Evolutionary conservation across 2,113 vertebrate genomes (phyloP).

Genomic region (Albula goreensis): DNA sequence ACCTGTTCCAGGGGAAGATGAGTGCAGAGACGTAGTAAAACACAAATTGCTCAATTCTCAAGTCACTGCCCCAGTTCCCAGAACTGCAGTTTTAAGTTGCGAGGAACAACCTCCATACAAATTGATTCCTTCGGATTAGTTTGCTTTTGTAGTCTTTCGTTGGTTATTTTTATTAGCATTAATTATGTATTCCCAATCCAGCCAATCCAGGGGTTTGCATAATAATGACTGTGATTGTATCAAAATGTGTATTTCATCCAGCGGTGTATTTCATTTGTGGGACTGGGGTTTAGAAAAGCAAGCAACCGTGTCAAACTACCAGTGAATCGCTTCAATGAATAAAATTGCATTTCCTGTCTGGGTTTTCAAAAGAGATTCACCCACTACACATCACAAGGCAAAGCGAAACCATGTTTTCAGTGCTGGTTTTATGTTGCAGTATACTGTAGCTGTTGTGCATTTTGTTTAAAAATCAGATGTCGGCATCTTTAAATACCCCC

Average conservation of each 20-base stretch:
- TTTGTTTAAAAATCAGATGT: constrained; percentile 38
- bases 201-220: not conserved
- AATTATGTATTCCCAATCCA: not conserved
- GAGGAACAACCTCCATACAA: constrained; percentile 14
- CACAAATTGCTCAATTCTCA: constrained; percentile 39
- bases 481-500: not conserved
- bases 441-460: constrained; percentile 29
- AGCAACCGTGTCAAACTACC: not conserved
- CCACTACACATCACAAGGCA: constrained; percentile 3
- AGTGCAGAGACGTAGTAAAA: constrained; percentile 23
- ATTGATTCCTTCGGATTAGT: constrained; percentile 21
- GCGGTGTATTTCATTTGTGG: not conserved
- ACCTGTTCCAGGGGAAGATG: constrained; percentile 28
- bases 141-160: constrained; percentile 10
- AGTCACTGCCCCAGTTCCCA: constrained; percentile 11
- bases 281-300: not conserved
- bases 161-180: not conserved
- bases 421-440: not conserved
- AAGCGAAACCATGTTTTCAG: not conserved
- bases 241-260: not conserved
- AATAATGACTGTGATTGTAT: not conserved
- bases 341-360: not conserved
- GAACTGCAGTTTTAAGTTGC: constrained; percentile 17
- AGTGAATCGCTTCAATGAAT: not conserved
- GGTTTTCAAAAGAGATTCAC: not conserved